Conservation (phyloP, 1,140 invertebrate genomes). For the Zaprionus tsacasi region DNA sequence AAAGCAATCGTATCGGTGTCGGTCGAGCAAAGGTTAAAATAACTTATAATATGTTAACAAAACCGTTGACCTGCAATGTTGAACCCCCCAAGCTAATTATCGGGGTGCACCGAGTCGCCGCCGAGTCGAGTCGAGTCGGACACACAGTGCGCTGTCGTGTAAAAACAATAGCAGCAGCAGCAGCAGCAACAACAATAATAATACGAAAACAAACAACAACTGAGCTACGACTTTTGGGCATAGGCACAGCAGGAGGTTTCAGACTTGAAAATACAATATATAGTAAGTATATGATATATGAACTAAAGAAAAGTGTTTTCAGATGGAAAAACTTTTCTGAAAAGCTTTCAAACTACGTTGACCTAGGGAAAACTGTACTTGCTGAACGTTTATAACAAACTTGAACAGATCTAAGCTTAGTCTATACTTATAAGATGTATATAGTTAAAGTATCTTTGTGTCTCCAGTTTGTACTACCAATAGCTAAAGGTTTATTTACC, state of each 20-base stretch:
- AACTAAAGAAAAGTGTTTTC: background rate
- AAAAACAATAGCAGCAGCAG: conserved; percentile 31
- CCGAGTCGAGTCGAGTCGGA: conserved; percentile 20
- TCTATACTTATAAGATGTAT: background rate
- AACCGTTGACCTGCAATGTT: conserved; percentile 77
- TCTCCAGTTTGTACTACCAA: too few relatives aligned
- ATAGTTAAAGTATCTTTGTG: too few relatives aligned
- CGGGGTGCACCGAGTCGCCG: conserved; percentile 60
- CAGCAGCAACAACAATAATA: conserved; percentile 16
- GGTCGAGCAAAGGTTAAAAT: conserved; percentile 77
- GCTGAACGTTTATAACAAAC: background rate
- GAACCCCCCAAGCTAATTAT: conserved; percentile 80
- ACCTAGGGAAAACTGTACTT: background rate
- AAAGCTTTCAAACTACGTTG: background rate
- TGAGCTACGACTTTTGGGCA: background rate
- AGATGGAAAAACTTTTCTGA: background rate
- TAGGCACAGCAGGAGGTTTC: background rate
- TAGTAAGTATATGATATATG: background rate
- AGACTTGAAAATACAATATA: background rate
- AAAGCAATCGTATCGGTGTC: conserved; percentile 33
- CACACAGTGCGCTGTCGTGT: conserved; percentile 22
- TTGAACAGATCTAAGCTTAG: background rate
- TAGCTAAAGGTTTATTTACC: background rate
- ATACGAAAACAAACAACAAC: background rate
- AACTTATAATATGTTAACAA: conserved; percentile 82